These are phyloP conservation scores for Tyrophagus putrescentiae DNA, from an alignment of 1,140 invertebrate genomes.

Conservation along the genomic window DNA sequence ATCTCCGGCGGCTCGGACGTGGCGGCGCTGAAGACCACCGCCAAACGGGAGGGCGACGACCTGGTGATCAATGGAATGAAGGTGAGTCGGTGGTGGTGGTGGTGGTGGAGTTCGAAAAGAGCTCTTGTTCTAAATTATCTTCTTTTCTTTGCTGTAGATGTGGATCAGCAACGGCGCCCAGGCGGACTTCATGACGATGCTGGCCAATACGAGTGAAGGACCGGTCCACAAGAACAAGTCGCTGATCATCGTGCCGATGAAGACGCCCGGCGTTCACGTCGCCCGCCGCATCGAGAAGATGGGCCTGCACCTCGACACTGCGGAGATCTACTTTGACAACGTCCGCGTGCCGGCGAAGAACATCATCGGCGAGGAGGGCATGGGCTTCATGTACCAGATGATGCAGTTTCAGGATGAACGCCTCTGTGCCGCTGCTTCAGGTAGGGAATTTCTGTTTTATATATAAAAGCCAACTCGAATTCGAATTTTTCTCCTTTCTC, in stretches of 20 bases:
- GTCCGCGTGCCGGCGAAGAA: constrained; percentile 39
- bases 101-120: constrained; percentile 24
- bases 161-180: constrained; percentile 44
- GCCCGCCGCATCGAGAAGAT: constrained; percentile 40
- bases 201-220: constrained; percentile 40
- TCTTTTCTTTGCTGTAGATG: constrained; percentile 35
- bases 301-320: constrained; percentile 42
- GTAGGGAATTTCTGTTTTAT: too few species aligned
- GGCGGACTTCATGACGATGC: constrained; percentile 46
- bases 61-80: constrained; percentile 44
- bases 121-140: background rate
- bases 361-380: constrained; percentile 45
- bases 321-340: constrained; percentile 46
- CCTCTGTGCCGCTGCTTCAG: constrained; percentile 34
- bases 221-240: constrained; percentile 42
- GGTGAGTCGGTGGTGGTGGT: too few species aligned
- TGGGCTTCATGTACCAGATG: constrained; percentile 48
- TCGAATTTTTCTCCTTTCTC: too few species aligned
- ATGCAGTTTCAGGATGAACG: constrained; percentile 46
- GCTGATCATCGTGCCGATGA: constrained; percentile 44
- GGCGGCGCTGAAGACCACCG: constrained; percentile 38
- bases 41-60: constrained; percentile 38
- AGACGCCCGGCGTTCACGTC: constrained; percentile 34
- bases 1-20: constrained; percentile 44
- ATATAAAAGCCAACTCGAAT: too few species aligned